Base-by-base conservation (phyloP, 2,797 vertebrate genomes). In the Micromesistius poutassou region DNA sequence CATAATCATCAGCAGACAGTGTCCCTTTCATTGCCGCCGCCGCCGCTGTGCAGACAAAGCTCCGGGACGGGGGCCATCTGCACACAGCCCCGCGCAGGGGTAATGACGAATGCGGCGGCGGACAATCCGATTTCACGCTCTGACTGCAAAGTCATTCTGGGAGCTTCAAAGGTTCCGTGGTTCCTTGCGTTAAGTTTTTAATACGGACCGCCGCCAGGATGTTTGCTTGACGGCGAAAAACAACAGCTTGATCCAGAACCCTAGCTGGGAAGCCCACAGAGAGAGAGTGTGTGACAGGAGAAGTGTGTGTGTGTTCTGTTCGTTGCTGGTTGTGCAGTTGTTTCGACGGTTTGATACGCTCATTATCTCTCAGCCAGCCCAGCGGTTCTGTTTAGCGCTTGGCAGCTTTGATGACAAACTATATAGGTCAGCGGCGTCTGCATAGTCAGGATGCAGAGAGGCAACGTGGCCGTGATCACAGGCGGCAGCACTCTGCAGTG, bases 51-150 rank as follows among this genome's bases (percentile, higher is more conserved):
- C 77, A 83, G 83, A 40, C 76, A 71, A n/a, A 75, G 70, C 4
- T 55, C 76, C 55, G 40, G 78, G 86, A 86, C 76, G 33, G 0
- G 80, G 0, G 80, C 50, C 77, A 80, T 78, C 83, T 84, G 62
- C 72, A 76, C 75, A 79, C 55, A 76, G 74, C 79, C 86, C 78
- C 82, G 83, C 79, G 79, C 86, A 87, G 82, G 82, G 87, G 87
- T 84, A 84, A 83, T n/a, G 70, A 66, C 74, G 85, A 85, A 88
- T 81, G 79, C 83, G 73, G 81, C 84, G 84, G 78, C 81, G 80
- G 86, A 81, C 87, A 85, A 85, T 86, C 82, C 38, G 28, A 89
- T 90, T 91, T 89, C 85, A 89, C 35, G 82, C 85, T 89, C 81
- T 73, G 76, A 86, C 85, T 78, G 79, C 73, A 79, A 86, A 81